phyloP scores from a whole-genome alignment of 2,797 vertebrate species.

The Xyrichtys novacula region DNA sequence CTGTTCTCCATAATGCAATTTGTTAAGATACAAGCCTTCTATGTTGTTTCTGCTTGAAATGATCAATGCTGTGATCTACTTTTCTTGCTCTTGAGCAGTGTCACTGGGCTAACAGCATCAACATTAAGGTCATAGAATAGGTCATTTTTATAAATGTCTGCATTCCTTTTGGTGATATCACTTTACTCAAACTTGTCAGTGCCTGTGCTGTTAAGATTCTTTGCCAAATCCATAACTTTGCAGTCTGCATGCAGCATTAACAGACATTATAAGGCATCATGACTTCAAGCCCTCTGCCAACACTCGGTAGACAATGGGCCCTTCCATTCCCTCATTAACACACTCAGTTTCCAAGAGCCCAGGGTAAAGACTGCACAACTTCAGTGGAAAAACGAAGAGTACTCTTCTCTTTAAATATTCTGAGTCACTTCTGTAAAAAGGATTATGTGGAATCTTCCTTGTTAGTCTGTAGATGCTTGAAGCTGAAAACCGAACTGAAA shows the following conservation, averaged over 20 bases:
- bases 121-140: not conserved
- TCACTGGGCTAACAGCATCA: not conserved
- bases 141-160: not conserved
- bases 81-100: slow-evolving; percentile 14
- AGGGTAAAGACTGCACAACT: slow-evolving; percentile 16
- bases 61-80: slow-evolving; percentile 12
- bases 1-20: slow-evolving; percentile 57
- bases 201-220: slow-evolving; percentile 1
- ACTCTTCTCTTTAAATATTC: slow-evolving; percentile 32
- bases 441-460: slow-evolving; percentile 9
- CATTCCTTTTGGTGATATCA: not conserved
- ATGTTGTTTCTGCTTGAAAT: slow-evolving; percentile 26
- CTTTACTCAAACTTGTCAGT: slow-evolving; percentile 1
- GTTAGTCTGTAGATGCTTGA: not conserved
- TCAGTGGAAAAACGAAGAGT: not conserved
- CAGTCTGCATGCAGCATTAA: slow-evolving; percentile 33
- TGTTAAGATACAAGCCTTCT: slow-evolving; percentile 29
- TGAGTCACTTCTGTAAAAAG: slow-evolving; percentile 13
- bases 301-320: slow-evolving; percentile 43
- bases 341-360: slow-evolving; percentile 16
- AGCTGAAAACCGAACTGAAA: not conserved
- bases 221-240: slow-evolving; percentile 35
- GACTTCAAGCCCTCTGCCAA: slow-evolving; percentile 48
- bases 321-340: slow-evolving; percentile 34
- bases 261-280: slow-evolving; percentile 47